Evolutionary conservation across 37 sponge, comb jelly and placozoan species (phyloP), one percentile per base, ranked within the genome.

Genomic region (Bolinopsis microptera): DNA sequence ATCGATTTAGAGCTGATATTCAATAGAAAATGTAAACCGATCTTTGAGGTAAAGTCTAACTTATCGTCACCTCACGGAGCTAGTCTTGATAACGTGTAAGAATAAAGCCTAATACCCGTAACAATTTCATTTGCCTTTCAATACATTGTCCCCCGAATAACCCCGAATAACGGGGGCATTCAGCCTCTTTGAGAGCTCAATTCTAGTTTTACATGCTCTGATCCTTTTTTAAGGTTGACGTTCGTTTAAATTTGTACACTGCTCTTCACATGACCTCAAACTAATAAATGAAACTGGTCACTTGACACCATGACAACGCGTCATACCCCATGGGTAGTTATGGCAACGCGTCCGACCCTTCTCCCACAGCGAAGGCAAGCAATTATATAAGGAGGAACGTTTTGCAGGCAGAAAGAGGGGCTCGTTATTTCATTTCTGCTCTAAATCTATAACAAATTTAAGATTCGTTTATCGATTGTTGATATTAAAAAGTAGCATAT

Each of bases 401-500:
- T 48, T 48, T 48, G 61, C 61, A 48, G 61, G 61, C 61, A 48
- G 61, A 48, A 48, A 48, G 61, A 13, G 61, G 61, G 61, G 9
- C 61, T 48, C 61, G 61, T 48, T 48, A 48, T 48, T 48, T 48
- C 61, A 48, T 48, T 48, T 48, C 61, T 48, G 61, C 61, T 48
- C 61, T 48, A 48, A 48, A 48, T 48, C 61, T 5, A 48, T 48
- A 48, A 48, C 61, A 48, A 48, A 48, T 48, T 48, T 48, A 48
- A 48, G 61, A 48, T 48, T 48, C 61, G 61, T 48, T 48, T 48
- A 48, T 48, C 61, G 61, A 70, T 70, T 70, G 74, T 77, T 77
- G 80, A 77, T 32, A 32, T 77, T 77, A 77, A 77, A 77, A 77
- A 77, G 80, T 77, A 32, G 80, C 80, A 77, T 77, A 32, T 77